Conservation (phyloP, 1,140 invertebrate genomes). For the Colletes gigas region DNA sequence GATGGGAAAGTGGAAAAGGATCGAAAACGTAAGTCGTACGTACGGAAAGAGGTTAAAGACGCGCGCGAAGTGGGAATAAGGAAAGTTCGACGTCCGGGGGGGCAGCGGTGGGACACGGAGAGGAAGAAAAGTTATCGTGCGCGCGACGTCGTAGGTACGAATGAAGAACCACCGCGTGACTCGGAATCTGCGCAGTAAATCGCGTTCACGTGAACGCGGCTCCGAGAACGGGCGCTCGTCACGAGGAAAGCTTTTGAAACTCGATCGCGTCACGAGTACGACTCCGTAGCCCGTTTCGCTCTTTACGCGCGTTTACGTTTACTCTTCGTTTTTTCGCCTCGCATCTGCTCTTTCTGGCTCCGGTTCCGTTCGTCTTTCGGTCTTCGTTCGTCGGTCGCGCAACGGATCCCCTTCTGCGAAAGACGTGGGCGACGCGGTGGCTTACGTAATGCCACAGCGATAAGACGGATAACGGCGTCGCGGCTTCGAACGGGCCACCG, state of each 20-base stretch:
- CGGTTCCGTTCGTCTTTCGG: not conserved
- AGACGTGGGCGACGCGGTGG: constrained; percentile 53
- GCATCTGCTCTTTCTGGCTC: too few species aligned
- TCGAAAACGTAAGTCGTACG: constrained; percentile 33
- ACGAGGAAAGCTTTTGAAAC: constrained; percentile 20
- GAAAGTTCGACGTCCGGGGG: constrained; percentile 42
- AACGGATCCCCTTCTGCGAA: constrained; percentile 46
- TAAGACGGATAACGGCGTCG: constrained; percentile 60
- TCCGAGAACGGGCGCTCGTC: constrained; percentile 23
- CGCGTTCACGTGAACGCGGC: constrained; percentile 51
- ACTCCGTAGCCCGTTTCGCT: not conserved
- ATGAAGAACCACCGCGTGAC: constrained; percentile 59
- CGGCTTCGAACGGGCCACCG: constrained; percentile 34
- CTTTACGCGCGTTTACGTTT: not conserved
- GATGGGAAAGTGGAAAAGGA: not conserved
- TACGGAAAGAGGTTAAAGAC: constrained; percentile 20
- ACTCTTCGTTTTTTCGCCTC: not conserved
- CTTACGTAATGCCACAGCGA: constrained; percentile 62
- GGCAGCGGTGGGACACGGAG: constrained; percentile 23
- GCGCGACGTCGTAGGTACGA: constrained; percentile 50
- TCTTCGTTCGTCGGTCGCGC: not conserved
- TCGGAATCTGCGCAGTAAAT: constrained; percentile 66
- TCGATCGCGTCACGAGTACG: constrained; percentile 8
- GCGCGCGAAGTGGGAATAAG: constrained; percentile 29
- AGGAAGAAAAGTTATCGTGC: constrained; percentile 51